Evolutionary conservation across 2,888 invertebrate genomes (phyloP).

Genomic region (Hesperia comma): DNA sequence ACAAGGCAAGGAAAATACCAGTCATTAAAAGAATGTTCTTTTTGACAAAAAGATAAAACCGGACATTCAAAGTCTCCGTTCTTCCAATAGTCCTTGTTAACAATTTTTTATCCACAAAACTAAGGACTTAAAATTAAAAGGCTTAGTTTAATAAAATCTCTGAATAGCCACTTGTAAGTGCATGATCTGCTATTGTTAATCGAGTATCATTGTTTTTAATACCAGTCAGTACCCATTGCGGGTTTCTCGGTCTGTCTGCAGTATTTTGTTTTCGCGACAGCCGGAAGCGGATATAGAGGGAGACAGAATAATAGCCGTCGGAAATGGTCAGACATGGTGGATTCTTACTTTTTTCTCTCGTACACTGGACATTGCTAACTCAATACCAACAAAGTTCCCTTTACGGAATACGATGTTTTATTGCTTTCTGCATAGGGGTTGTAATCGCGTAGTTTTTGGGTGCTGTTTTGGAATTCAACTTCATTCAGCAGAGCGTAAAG

Average conservation of each 20-base stretch:
- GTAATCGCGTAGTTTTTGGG: constrained; percentile 40
- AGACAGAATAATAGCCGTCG: constrained; percentile 84
- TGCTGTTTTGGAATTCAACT: constrained; percentile 49
- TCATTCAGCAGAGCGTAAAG: constrained; percentile 56
- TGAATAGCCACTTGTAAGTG: constrained; percentile 46
- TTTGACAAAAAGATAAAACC: constrained; percentile 8
- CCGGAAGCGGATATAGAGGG: constrained; percentile 83
- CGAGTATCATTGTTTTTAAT: constrained; percentile 51
- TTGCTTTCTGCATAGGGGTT: constrained; percentile 17
- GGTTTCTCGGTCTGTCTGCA: constrained; percentile 59
- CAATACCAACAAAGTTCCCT: constrained; percentile 54
- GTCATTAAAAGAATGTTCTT: too few species aligned
- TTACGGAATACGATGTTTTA: constrained; percentile 49
- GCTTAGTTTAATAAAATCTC: constrained; percentile 36
- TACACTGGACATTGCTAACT: constrained; percentile 75
- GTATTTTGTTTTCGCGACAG: constrained; percentile 82
- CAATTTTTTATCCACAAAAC: constrained; percentile 13
- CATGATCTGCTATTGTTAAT: constrained; percentile 48
- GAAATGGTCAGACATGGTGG: constrained; percentile 83
- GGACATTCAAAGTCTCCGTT: constrained; percentile 26
- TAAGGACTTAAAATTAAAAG: neutral
- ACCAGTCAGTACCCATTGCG: constrained; percentile 48
- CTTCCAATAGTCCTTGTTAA: constrained; percentile 9
- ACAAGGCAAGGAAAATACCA: too few species aligned
- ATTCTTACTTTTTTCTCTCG: constrained; percentile 76